These are phyloP conservation scores for Drosophila kurseongensis DNA, from an alignment of 1,140 invertebrate species.

Conservation along the genomic window DNA sequence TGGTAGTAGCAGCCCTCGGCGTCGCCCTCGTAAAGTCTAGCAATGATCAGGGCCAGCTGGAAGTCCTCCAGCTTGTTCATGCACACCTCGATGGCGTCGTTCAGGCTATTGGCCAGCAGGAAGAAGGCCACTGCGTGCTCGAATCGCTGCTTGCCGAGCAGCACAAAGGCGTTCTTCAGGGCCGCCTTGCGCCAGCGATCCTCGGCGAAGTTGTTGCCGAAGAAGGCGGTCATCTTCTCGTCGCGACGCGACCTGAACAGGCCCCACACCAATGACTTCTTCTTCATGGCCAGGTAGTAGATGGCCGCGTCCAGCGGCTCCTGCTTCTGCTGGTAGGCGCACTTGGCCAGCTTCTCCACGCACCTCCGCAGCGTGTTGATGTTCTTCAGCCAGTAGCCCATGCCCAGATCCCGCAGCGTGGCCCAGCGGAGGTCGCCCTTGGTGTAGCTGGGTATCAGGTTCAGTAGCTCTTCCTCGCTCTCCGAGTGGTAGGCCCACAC, in stretches of 20 bases:
- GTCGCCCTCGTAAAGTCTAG: slow-evolving; percentile 95
- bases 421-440: slow-evolving; percentile 95
- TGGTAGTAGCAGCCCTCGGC: slow-evolving; percentile 90
- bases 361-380: slow-evolving; percentile 92
- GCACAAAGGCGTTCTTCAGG: slow-evolving; percentile 98
- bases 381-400: slow-evolving; percentile 98
- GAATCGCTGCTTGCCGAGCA: slow-evolving; percentile 98
- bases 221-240: slow-evolving; percentile 97
- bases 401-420: slow-evolving; percentile 95
- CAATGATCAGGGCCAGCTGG: slow-evolving; percentile 97
- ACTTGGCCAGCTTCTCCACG: slow-evolving; percentile 97
- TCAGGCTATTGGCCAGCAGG: slow-evolving; percentile 95
- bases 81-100: slow-evolving; percentile 96
- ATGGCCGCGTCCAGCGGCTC: slow-evolving; percentile 99
- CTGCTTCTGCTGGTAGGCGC: slow-evolving; percentile 94
- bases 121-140: slow-evolving; percentile 98
- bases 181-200: slow-evolving; percentile 98
- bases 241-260: slow-evolving; percentile 95
- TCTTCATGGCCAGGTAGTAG: slow-evolving; percentile 99
- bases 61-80: slow-evolving; percentile 97
- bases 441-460: slow-evolving; percentile 94
- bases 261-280: slow-evolving; percentile 98
- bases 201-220: slow-evolving; percentile 96
- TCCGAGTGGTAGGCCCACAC: slow-evolving; percentile 99
- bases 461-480: slow-evolving; percentile 97